These are phyloP conservation scores for Leptinotarsa lineolata DNA, from an alignment of 1,140 invertebrate genomes.

Conservation along the genomic window DNA sequence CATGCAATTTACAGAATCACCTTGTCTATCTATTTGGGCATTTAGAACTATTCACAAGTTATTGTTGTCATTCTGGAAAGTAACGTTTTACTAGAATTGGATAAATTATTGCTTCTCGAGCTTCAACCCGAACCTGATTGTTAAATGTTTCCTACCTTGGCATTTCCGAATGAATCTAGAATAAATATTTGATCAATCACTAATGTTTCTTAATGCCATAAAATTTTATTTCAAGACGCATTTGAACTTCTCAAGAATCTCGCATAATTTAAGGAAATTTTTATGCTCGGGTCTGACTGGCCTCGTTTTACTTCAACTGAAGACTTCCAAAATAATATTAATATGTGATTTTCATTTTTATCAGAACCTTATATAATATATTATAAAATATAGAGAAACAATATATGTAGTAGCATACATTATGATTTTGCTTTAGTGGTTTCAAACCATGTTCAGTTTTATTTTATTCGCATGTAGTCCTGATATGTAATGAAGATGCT, in stretches of 20 bases:
- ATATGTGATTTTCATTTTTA: neutral
- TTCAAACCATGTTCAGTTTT: neutral
- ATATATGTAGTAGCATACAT: neutral
- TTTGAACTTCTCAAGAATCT: neutral
- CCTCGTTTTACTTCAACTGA: neutral
- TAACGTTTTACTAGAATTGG: too few relatives aligned
- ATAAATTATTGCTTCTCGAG: too few relatives aligned
- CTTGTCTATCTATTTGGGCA: too few relatives aligned
- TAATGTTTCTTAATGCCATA: too few relatives aligned
- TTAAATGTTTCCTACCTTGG: too few relatives aligned
- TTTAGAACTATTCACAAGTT: too few relatives aligned
- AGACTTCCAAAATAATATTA: neutral
- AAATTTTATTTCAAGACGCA: too few relatives aligned
- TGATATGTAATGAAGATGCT: neutral
- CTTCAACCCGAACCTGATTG: too few relatives aligned
- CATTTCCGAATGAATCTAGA: too few relatives aligned
- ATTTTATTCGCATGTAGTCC: neutral
- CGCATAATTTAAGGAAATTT: neutral
- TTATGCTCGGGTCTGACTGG: neutral
- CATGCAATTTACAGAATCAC: too few relatives aligned
- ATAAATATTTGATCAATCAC: too few relatives aligned
- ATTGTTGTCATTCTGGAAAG: too few relatives aligned
- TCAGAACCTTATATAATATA: neutral
- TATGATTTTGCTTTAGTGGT: neutral
- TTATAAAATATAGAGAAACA: neutral